Percentiles rank a stretch among this genome's conserved stretches.
phyloP scores from a whole-genome alignment of 2,888 invertebrate genomes.

The Rhagium mordax region DNA sequence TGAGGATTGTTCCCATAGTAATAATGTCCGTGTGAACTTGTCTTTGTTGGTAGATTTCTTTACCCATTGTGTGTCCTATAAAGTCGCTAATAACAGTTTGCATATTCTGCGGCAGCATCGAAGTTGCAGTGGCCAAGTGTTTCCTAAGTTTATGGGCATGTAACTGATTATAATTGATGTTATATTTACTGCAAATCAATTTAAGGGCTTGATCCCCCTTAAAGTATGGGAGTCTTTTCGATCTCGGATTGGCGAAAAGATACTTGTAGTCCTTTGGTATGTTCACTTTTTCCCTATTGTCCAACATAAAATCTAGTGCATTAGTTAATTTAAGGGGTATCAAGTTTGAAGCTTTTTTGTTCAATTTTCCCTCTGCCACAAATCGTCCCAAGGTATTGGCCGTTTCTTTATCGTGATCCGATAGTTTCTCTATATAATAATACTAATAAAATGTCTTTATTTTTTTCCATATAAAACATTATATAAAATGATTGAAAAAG shows the following conservation, averaged over 20 bases:
- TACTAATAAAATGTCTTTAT: no score
- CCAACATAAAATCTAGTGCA: slow-evolving; percentile 15
- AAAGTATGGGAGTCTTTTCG: slow-evolving; percentile 15
- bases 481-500: no score
- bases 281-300: background rate
- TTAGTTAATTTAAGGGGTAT: background rate
- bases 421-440: slow-evolving; percentile 6
- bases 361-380: slow-evolving; percentile 20
- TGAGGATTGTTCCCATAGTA: slow-evolving; percentile 1
- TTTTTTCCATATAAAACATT: no score
- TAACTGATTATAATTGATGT: slow-evolving; percentile 5
- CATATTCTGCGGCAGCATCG: background rate
- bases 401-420: background rate
- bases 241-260: slow-evolving; percentile 16
- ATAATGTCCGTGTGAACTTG: slow-evolving; percentile 14
- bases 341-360: slow-evolving; percentile 26
- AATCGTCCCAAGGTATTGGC: slow-evolving; percentile 7
- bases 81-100: slow-evolving; percentile 18
- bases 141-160: slow-evolving; percentile 22
- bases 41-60: background rate
- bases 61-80: slow-evolving; percentile 19
- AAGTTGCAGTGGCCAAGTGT: slow-evolving; percentile 17
- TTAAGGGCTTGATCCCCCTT: slow-evolving; percentile 18
- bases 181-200: slow-evolving; percentile 8
- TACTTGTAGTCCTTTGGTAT: slow-evolving; percentile 3